A percentile compares a stretch with the other conserved stretches of the same genome.
phyloP scores from a whole-genome alignment of 2,888 invertebrate species.

The Folsomia manolachei region DNA sequence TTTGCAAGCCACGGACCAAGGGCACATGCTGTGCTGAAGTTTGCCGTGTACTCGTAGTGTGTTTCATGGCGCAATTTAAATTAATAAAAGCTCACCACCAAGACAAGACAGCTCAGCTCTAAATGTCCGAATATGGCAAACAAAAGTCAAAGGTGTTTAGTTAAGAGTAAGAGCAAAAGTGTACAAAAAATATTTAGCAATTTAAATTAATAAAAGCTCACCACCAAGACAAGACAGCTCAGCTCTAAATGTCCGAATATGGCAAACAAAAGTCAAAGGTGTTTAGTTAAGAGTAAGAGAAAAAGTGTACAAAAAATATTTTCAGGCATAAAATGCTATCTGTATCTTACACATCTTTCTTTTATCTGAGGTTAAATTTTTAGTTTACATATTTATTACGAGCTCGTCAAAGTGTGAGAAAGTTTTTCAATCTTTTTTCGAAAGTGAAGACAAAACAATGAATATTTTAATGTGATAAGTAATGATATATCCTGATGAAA shows the following conservation, averaged over 20 bases:
- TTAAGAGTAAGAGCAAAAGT: neutral
- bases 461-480: neutral
- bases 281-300: neutral
- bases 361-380: no score
- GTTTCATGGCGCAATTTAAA: neutral
- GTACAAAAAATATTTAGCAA: slow-evolving; percentile 2
- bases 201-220: neutral
- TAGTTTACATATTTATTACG: neutral
- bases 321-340: no score
- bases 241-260: neutral
- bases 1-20: no score
- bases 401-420: neutral
- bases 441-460: no score
- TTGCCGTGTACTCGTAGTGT: neutral
- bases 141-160: neutral
- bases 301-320: no score
- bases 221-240: no score
- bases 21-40: slow-evolving; percentile 13
- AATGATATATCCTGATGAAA: neutral
- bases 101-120: no score
- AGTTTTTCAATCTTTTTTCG: neutral
- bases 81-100: neutral
- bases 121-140: neutral
- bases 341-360: no score
- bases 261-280: neutral